Base-by-base conservation (phyloP, 2,113 vertebrate genomes). In the Hemicordylus capensis region DNA sequence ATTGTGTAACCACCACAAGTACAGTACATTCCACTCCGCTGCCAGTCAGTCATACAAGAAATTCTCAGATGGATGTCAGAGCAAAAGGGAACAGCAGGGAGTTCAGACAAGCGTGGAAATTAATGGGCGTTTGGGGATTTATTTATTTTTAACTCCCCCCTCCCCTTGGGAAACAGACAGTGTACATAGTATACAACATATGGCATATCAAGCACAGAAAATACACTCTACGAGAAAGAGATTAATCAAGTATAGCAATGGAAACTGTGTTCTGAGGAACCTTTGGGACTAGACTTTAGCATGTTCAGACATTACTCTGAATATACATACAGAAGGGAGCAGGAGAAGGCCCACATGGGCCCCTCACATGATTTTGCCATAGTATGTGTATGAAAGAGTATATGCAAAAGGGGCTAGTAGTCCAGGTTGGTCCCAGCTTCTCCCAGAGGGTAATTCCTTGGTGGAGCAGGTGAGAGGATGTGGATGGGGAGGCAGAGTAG, bases 31-130 rank as follows among this genome's bases (percentile, higher is more conserved):
- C 88, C 64, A 19, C 63, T 61, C 42, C 37, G 59, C 31, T 24
- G 31, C 31, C 39, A 46, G 58, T 44, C 72, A 59, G 22, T 69
- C 51, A 75, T 76, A 87, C 26, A 28, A 80, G 51, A 89, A 88
- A 91, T 42, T 76, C 69, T 75, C 79, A 77, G 14, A 37, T 46
- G 44, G 51, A 26, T 59, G 59, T 48, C 14, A 34, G 66, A 89
- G 34, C 81, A 79, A 90, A 88, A 85, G 87, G 0, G 5, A 87
- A 28, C 61, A 84, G 85, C 64, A 76, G 37, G 58, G 74, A 74
- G 26, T 37, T 8, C 19, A 26, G 46, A 31, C 2, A 14, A 24
- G 67, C 44, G 59, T 80, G 51, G 87, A 86, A n/a, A 61, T 28
- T 58, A 64, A 5, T 61, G 20, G 6, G 3, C 26, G 9, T 72